Evolutionary conservation across 1,140 invertebrate species (phyloP).

Genomic region (Asbolus verrucosus): DNA sequence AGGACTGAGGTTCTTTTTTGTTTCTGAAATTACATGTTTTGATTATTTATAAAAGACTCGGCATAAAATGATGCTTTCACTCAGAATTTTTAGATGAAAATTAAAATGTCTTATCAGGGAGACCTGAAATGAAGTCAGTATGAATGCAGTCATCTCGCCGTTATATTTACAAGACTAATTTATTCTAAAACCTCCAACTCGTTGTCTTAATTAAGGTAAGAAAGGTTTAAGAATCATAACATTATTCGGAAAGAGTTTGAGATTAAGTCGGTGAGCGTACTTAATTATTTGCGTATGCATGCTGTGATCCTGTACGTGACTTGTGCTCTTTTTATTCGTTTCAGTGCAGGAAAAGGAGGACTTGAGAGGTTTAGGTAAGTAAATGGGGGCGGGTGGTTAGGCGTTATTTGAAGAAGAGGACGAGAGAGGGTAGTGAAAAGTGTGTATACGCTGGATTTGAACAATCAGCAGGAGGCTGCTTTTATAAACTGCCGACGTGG

Average conservation of each 20-base stretch:
- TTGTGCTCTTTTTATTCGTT: slow-evolving; percentile 41
- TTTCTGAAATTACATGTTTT: too few relatives aligned
- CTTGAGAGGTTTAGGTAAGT: slow-evolving; percentile 14
- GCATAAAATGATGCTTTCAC: too few relatives aligned
- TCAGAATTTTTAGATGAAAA: too few relatives aligned
- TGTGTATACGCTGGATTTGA: slow-evolving; percentile 27
- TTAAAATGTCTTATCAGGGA: too few relatives aligned
- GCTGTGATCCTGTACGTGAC: slow-evolving; percentile 42
- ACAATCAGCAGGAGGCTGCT: slow-evolving; percentile 30
- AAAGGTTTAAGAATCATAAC: too few relatives aligned
- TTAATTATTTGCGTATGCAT: slow-evolving; percentile 52
- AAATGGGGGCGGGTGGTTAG: slow-evolving; percentile 8
- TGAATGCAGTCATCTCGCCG: too few relatives aligned
- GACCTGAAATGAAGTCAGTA: too few relatives aligned
- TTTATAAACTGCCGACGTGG: slow-evolving; percentile 26
- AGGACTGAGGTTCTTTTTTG: too few relatives aligned
- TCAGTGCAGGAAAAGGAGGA: slow-evolving; percentile 7
- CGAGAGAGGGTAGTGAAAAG: slow-evolving; percentile 24
- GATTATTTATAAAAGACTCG: too few relatives aligned
- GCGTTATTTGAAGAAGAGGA: slow-evolving; percentile 26
- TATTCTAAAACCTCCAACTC: not conserved
- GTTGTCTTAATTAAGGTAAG: too few relatives aligned
- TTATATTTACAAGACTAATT: slow-evolving; percentile 1
- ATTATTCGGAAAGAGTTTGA: too few relatives aligned
- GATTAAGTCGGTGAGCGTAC: slow-evolving; percentile 23